Percentiles rank a stretch among this genome's conserved stretches.
Evolutionary conservation across 2,888 invertebrate genomes (phyloP).

Genomic region (Ophioninae sp.): DNA sequence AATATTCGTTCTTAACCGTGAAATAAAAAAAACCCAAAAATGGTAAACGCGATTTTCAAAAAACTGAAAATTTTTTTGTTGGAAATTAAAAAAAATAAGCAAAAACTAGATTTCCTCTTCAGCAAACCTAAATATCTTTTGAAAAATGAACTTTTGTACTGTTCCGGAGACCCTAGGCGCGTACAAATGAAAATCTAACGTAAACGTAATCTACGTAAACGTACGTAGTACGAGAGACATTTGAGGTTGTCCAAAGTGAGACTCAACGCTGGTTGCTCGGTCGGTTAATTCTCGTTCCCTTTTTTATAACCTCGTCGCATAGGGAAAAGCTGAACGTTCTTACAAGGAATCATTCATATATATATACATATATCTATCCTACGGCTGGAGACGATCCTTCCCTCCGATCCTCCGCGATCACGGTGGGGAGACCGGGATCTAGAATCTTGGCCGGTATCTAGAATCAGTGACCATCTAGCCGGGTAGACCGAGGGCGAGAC

Average conservation of each 20-base stretch:
- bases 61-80: too few species aligned
- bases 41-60: too few species aligned
- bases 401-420: conserved; percentile 29
- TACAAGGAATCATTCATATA: conserved; percentile 51
- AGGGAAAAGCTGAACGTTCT: conserved; percentile 45
- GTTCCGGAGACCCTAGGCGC: too few species aligned
- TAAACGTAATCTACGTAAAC: background rate
- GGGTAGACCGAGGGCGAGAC: conserved; percentile 3
- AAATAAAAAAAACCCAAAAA: too few species aligned
- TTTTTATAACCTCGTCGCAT: conserved; percentile 50
- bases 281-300: conserved; percentile 59
- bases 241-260: conserved; percentile 33
- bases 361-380: background rate
- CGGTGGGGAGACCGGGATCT: conserved; percentile 42
- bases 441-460: conserved; percentile 59
- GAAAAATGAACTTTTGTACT: too few species aligned
- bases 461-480: conserved; percentile 58
- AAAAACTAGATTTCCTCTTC: too few species aligned
- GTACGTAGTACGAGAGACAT: conserved; percentile 23
- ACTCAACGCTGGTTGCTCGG: conserved; percentile 47
- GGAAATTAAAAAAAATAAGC: too few species aligned
- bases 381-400: background rate
- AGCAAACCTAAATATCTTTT: too few species aligned
- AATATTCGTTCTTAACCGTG: too few species aligned
- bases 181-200: too few species aligned